Conservation (phyloP, 2,797 vertebrate species). For the Syngnathus acus region DNA sequence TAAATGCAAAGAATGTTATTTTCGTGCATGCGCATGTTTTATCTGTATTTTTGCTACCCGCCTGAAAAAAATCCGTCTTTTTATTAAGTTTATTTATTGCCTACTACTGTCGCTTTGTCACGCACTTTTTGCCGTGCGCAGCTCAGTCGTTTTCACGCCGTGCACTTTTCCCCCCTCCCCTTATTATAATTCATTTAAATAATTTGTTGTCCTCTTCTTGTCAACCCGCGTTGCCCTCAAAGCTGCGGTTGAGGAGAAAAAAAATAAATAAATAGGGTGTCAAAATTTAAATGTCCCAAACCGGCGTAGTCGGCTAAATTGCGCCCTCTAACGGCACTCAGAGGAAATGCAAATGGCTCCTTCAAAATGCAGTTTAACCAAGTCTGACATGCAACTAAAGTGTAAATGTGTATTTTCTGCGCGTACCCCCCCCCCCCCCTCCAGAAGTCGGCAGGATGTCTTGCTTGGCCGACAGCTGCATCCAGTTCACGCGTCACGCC, state of each 20-base stretch:
- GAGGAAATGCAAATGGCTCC: not conserved
- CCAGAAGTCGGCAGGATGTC: conserved; percentile 82
- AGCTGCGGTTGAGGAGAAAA: not conserved
- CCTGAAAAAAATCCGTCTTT: not conserved
- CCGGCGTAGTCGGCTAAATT: not conserved
- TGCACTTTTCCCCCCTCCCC: not conserved
- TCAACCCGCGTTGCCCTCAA: conserved; percentile 5
- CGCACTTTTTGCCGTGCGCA: not conserved
- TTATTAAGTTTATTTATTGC: not conserved
- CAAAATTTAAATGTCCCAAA: conserved; percentile 2
- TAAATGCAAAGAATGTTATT: not conserved
- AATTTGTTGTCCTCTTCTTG: conserved; percentile 12
- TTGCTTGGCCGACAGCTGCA: conserved; percentile 94
- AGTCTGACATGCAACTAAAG: not conserved
- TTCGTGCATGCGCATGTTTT: not conserved
- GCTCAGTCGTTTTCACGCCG: not conserved
- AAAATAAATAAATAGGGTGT: not conserved
- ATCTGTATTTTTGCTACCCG: no score
- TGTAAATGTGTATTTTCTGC: not conserved
- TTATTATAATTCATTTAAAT: conserved; percentile 14
- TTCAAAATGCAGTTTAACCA: not conserved
- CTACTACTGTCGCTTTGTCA: not conserved
- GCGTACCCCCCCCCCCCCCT: not conserved
- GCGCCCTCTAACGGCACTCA: not conserved
- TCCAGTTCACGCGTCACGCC: conserved; percentile 97